A percentile compares a stretch with the other conserved stretches of the same genome.
Conservation (phyloP, 2,113 vertebrate genomes). For the Antechinus stuartii region DNA sequence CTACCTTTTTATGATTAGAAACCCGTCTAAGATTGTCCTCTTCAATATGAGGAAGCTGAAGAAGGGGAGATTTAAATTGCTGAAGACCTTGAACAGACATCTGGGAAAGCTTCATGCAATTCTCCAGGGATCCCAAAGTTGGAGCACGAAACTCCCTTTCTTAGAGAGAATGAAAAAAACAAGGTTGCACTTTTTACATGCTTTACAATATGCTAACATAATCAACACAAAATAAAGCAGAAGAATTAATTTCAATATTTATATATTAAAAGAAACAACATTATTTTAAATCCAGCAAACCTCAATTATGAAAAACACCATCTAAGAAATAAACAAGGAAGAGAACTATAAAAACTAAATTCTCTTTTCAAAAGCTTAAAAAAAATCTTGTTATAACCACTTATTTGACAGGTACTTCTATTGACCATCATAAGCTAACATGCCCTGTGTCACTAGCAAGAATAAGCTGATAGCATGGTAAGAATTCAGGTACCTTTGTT, state of each 20-base stretch:
- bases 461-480: neutral
- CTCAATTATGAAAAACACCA: neutral
- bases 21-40: slow-evolving; percentile 94
- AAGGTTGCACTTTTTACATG: slow-evolving; percentile 63
- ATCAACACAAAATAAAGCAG: neutral
- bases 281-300: neutral
- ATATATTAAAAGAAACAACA: neutral
- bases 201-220: slow-evolving; percentile 15
- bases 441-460: neutral
- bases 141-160: slow-evolving; percentile 95
- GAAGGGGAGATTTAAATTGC: slow-evolving; percentile 95
- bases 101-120: slow-evolving; percentile 99
- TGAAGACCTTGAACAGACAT: slow-evolving; percentile 98
- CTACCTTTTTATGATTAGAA: slow-evolving; percentile 90
- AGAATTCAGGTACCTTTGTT: neutral
- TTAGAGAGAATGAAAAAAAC: slow-evolving; percentile 82
- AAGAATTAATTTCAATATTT: neutral
- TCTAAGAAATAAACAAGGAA: neutral
- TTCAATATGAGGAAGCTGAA: slow-evolving; percentile 98
- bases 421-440: neutral
- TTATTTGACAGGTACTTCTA: neutral
- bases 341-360: neutral
- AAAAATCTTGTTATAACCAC: neutral
- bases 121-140: slow-evolving; percentile 96
- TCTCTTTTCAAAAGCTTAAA: neutral